Evolutionary conservation across 2,797 vertebrate species (phyloP), one percentile per base, ranked within the genome.

Genomic region (Argentina silus): DNA sequence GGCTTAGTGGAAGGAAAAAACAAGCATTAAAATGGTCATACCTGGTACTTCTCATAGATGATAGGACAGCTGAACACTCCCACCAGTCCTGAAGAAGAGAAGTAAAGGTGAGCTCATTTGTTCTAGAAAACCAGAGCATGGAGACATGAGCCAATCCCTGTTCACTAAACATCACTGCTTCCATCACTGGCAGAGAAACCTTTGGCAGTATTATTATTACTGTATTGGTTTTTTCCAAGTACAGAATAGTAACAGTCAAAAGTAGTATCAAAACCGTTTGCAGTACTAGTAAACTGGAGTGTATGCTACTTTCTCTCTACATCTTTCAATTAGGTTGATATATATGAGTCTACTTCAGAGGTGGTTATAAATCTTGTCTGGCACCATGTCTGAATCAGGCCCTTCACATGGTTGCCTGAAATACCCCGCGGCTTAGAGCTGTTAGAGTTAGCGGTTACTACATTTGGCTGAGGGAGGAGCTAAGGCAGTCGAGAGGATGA

Each of bases 21-120:
- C 27, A 36, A 36, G 27, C 4, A 4, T 36, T 36, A 36, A 36
- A 4, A 4, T 36, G 51, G 51, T 79, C 87, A 81, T 82, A 98
- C 98, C 97, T 99, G 97, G 91, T 99, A 96, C 76, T 96, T 98
- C 90, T 99, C 97, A 83, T 98, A 98, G 92, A 97, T 79, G 87
- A 98, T 94, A 70, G 98, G 98, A 92, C 94, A 92, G 84, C 95
- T 97, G 95, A 99, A 99, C 68, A 91, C 93, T 1, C 89, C 95
- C 73, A 98, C 86, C 93, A 99, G 92, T 91, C 91, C 98, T 99
- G 89, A 60, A 84, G 88, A 70, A 68, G 60, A 77, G 67, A 47
- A 85, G 1, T 14, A 10, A 72, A 6, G 3, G 2, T 7, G 27
- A 44, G 55, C 21, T 45, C 47, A 48, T 70, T n/a, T 51, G 15